Evolutionary conservation across 2,113 vertebrate species (phyloP).

Genomic region (Tychaedon coryphoeus): DNA sequence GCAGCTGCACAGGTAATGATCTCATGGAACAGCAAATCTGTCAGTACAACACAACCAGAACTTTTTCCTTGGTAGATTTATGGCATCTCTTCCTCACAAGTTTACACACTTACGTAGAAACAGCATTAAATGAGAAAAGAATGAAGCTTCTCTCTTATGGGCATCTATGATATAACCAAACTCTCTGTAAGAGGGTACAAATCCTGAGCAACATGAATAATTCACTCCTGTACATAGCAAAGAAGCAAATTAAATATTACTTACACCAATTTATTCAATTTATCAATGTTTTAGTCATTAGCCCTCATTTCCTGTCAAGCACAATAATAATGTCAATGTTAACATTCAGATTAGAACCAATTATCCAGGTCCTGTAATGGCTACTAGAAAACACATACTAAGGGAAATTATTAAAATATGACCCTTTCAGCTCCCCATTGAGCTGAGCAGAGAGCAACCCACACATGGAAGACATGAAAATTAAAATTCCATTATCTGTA

Average conservation of each 20-base stretch:
- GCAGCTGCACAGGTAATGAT: neutral
- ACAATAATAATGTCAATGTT: neutral
- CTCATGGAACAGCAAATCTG: neutral
- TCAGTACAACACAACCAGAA: neutral
- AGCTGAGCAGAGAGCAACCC: neutral
- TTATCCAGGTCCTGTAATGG: neutral
- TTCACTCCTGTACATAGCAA: neutral
- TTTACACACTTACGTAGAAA: neutral
- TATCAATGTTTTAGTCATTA: neutral
- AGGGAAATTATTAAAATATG: neutral
- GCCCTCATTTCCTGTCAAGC: neutral
- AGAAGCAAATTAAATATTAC: neutral
- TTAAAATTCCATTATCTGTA: neutral
- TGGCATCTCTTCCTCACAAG: neutral
- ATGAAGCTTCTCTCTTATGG: neutral
- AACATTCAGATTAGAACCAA: neutral
- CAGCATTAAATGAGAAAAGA: neutral
- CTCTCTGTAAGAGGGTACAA: neutral
- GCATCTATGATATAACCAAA: neutral
- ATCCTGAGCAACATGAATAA: neutral
- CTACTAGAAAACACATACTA: neutral
- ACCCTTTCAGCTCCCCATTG: neutral
- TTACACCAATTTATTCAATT: neutral
- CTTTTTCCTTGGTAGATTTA: neutral
- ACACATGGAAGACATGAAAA: neutral